Base-by-base conservation (phyloP, 1,140 invertebrate genomes). In the Papilio polyxenes region DNA sequence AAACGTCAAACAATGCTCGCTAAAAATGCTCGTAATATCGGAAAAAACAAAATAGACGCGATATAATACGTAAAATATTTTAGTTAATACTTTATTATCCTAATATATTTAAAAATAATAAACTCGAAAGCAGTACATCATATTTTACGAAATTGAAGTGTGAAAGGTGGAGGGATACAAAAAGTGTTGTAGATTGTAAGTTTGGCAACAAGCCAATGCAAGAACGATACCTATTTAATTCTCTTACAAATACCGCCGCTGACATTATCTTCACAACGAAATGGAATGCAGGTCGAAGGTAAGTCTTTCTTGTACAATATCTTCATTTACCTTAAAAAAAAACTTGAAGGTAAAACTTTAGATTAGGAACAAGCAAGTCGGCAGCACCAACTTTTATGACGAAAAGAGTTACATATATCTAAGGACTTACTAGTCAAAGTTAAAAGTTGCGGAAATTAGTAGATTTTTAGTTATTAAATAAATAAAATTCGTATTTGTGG, bases 171-270 rank as follows among this genome's bases (percentile, higher is more conserved):
- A 56, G 51, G 53, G 15, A 13, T 72, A 15, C 59, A 72, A 72
- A 69, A 72, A 72, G 31, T 37, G 31, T 31, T 20, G 23, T 72
- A 72, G 65, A 72, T 72, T 72, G 65, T 72, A 72, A 72, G 65
- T 72, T 72, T 72, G 65, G 65, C 65, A 37, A 72, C 23, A 15
- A 72, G 65, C 65, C 65, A 72, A 72, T 72, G 31, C 65, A 37
- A 72, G 65, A 31, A 72, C 23, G 65, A 72, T 37, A 72, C 65
- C 65, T 72, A 72, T 72, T 72, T 72, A 72, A 72, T 72, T 72
- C 65, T 72, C 23, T 72, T 72, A 40, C 65, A 72, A 72, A 72
- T 72, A 72, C 65, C 65, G 13, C 31, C 15, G 23, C 9, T 37
- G 65, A 72, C 65, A 72, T 31, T 72, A 72, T 72, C 65, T 72